A percentile compares a stretch with the other conserved stretches of the same genome.
Conservation (phyloP, 2,888 invertebrate species). For the Cephus nigrinus region DNA sequence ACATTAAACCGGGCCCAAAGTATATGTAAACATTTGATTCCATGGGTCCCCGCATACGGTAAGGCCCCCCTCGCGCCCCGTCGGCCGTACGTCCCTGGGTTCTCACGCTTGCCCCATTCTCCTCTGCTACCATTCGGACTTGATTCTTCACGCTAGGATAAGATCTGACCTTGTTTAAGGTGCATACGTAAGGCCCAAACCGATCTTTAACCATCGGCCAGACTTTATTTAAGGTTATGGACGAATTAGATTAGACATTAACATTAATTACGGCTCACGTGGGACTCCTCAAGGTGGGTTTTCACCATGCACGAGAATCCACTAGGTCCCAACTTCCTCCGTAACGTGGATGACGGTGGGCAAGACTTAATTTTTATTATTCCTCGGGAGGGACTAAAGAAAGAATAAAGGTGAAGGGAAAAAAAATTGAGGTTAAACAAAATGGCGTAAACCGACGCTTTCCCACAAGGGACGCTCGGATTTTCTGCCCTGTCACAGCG, state of each 20-base stretch:
- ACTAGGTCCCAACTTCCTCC: not conserved
- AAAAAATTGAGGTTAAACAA: not conserved
- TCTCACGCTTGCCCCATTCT: slow-evolving; percentile 40
- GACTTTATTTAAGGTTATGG: not conserved
- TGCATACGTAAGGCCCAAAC: slow-evolving; percentile 22
- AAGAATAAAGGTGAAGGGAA: not conserved
- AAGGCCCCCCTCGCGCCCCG: slow-evolving; percentile 15
- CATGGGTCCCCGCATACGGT: slow-evolving; percentile 32
- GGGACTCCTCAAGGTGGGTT: not conserved
- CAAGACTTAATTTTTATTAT: not conserved
- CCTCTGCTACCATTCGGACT: slow-evolving; percentile 17
- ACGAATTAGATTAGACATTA: not conserved
- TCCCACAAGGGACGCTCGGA: slow-evolving; percentile 39
- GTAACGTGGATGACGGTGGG: not conserved
- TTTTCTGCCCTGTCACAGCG: slow-evolving; percentile 43
- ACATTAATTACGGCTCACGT: not conserved
- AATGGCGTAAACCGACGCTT: slow-evolving; percentile 15
- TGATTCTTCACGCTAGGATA: slow-evolving; percentile 39
- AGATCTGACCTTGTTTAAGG: slow-evolving; percentile 46
- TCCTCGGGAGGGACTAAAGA: not conserved
- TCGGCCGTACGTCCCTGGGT: slow-evolving; percentile 23
- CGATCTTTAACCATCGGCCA: not conserved
- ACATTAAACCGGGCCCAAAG: slow-evolving; percentile 9
- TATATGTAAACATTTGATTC: slow-evolving; percentile 49
- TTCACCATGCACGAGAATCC: not conserved